Base-by-base conservation (phyloP, 2,797 vertebrate species). In the Danio kyathit region DNA sequence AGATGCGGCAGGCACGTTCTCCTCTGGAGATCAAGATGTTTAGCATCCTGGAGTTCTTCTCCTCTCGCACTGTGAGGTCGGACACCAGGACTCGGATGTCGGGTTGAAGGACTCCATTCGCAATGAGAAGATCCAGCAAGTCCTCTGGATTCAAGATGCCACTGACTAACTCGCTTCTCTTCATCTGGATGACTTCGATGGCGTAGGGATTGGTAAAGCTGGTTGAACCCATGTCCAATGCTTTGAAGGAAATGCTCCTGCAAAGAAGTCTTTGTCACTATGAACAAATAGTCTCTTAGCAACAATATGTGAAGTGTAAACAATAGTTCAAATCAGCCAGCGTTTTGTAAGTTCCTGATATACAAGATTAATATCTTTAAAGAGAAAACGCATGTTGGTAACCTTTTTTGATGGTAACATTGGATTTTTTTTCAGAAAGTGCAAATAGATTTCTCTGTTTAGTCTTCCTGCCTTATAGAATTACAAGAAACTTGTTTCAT, bases 1-100 rank as follows among this genome's bases (percentile, higher is more conserved):
- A 96, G 46, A 94, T 92, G 4, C 92, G 90, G 74, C 95, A 96
- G 1, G 95, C 94, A 80, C 90, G 80, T 88, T 96, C 95, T 69
- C 95, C 95, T 84, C 90, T 93, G 72, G 92, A 93, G 76, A 94
- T 84, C 16, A 96, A 77, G n/a, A 90, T 86, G 70, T 95, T 94
- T 84, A 96, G 86, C 75, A 96, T 74, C 49, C 80, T 82, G 46
- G 92, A 90, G 85, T 93, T 96, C 85, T 94, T 95, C 83, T 94
- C 93, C 52, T 83, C 91, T 74, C 19, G 67, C 46, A 91, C 93
- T 81, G 87, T 86, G 69, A 95, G 90, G 85, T 91, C 92, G 73
- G 91, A 89, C 83, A 95, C 74, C 2, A 91, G 65, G 19, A 92
- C 84, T 85, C 87, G 93, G 89, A 92, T 95, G n/a, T 92, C 92